Conservation (phyloP, 2,113 vertebrate species). For the Pelodiscus sinensis region DNA sequence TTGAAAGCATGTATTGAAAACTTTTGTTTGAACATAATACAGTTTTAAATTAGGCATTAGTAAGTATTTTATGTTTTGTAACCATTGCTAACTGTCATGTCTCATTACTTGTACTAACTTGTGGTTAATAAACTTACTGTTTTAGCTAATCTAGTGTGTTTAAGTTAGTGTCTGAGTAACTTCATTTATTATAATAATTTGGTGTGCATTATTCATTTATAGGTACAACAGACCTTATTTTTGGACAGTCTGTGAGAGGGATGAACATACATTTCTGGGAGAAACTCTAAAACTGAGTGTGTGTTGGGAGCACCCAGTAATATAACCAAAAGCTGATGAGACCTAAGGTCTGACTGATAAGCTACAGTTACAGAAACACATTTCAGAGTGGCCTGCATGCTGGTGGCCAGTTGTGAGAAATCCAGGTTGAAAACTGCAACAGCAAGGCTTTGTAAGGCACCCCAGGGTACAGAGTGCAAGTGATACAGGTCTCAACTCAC, state of each 20-base stretch:
- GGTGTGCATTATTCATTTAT: neutral
- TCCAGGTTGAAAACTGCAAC: neutral
- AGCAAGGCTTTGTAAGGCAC: neutral
- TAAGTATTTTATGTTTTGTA: neutral
- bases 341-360: neutral
- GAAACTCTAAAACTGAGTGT: neutral
- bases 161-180: neutral
- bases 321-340: neutral
- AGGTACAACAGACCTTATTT: neutral
- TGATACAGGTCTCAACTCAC: neutral
- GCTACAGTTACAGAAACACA: neutral
- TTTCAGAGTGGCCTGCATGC: neutral
- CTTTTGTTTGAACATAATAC: neutral
- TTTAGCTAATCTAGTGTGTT: neutral
- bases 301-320: neutral
- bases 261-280: neutral
- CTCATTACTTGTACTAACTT: neutral
- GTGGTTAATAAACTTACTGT: neutral
- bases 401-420: neutral
- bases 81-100: neutral
- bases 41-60: neutral
- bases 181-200: neutral
- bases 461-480: neutral
- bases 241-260: neutral
- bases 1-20: neutral